A percentile compares a stretch with the other conserved stretches of the same genome.
These are phyloP conservation scores for Pammene aurita DNA, from an alignment of 2,888 invertebrate genomes.

Conservation along the genomic window DNA sequence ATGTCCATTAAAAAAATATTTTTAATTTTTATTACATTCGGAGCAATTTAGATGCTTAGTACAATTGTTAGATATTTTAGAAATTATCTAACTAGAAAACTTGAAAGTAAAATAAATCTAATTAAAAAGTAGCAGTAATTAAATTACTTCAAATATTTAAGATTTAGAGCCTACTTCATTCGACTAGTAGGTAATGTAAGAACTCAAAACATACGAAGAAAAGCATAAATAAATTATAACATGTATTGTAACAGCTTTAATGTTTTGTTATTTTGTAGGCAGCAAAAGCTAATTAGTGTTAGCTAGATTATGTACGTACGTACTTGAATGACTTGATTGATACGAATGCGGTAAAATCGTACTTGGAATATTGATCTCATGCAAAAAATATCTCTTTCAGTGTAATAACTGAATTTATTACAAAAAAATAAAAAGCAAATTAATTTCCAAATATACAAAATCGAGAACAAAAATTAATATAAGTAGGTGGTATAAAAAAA, in stretches of 20 bases:
- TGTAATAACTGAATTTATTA: too few species aligned
- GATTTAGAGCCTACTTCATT: background rate
- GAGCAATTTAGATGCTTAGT: background rate
- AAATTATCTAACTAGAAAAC: slow-evolving; percentile 24
- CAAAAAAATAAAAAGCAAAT: background rate
- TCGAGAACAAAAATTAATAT: background rate
- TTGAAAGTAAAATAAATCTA: background rate
- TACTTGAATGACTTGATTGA: too few species aligned
- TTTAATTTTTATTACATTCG: background rate
- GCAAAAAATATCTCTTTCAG: slow-evolving; percentile 1
- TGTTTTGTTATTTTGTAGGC: slow-evolving; percentile 16
- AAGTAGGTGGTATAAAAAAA: background rate
- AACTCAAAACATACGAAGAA: background rate
- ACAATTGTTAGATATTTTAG: slow-evolving; percentile 11
- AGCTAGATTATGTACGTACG: background rate
- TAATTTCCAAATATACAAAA: background rate
- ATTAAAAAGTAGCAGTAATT: background rate
- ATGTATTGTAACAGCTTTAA: background rate
- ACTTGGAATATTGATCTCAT: background rate
- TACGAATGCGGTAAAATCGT: too few species aligned
- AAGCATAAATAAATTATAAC: background rate
- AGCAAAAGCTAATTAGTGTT: slow-evolving; percentile 33
- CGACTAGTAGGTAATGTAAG: background rate
- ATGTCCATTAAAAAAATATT: background rate
- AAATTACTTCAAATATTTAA: too few species aligned